These are phyloP conservation scores for Gnathonemus longibarbis DNA, from an alignment of 2,113 vertebrate species.

Conservation along the genomic window DNA sequence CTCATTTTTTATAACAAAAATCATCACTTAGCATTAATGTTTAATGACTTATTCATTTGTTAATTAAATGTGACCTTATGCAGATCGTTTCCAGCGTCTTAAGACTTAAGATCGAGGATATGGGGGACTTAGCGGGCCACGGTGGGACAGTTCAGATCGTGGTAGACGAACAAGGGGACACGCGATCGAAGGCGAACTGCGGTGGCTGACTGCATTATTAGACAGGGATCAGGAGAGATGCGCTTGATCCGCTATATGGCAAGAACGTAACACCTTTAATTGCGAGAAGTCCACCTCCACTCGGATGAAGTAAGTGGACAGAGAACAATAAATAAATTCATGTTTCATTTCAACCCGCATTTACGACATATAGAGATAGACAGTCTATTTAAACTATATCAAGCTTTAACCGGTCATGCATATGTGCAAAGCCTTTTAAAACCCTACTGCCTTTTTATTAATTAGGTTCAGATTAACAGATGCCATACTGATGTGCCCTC, in stretches of 20 bases:
- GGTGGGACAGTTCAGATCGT: not conserved
- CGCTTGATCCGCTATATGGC: not conserved
- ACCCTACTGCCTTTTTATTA: not conserved
- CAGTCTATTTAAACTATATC: not conserved
- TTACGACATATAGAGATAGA: not conserved
- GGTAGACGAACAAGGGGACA: not conserved
- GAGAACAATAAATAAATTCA: not conserved
- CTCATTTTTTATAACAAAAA: not conserved
- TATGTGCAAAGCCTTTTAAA: not conserved
- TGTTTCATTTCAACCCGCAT: not conserved
- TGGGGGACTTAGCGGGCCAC: too few relatives aligned
- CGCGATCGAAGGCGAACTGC: not conserved
- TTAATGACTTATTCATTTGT: not conserved
- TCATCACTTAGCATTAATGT: not conserved
- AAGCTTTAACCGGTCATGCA: not conserved
- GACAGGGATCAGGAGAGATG: not conserved
- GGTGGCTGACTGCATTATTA: not conserved
- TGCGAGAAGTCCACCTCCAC: not conserved
- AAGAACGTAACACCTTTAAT: not conserved
- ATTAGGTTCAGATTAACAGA: not conserved
- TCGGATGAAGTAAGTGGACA: not conserved
- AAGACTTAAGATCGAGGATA: not conserved
- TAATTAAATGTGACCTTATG: not conserved
- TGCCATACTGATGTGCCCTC: not conserved
- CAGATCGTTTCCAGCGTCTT: not conserved